Percentiles rank a stretch among this genome's conserved stretches.
Evolutionary conservation across 2,113 vertebrate species (phyloP).

Genomic region (Rhipidura dahli): DNA sequence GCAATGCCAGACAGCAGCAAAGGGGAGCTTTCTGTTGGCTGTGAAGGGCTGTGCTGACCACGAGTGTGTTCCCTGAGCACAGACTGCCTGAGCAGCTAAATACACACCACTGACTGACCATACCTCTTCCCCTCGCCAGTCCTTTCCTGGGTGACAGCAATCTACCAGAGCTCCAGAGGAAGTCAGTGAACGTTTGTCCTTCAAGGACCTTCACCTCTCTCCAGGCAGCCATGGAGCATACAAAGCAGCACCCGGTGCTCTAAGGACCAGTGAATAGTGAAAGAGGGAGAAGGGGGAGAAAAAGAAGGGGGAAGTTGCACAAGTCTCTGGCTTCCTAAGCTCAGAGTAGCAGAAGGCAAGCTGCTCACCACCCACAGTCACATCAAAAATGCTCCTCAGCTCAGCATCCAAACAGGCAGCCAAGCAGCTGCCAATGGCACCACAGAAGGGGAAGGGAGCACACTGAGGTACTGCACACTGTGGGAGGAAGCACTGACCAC

Average conservation of each 20-base stretch:
- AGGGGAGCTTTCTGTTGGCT: not conserved
- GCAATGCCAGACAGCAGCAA: not conserved
- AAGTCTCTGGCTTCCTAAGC: not conserved
- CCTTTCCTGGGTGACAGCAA: not conserved
- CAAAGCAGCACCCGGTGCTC: not conserved
- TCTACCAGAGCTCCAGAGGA: not conserved
- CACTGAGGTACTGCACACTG: rapidly evolving
- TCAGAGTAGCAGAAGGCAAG: not conserved
- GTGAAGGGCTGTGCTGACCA: not conserved
- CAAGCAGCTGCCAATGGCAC: not conserved
- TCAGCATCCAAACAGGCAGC: not conserved
- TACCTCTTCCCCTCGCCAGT: not conserved
- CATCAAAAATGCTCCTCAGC: not conserved
- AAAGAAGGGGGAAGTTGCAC: not conserved
- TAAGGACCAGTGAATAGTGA: not conserved
- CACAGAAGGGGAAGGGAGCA: not conserved
- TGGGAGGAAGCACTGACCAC: not conserved
- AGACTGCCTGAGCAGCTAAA: not conserved
- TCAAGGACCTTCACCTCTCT: not conserved
- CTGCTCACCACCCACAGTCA: not conserved
- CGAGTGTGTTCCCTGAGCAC: not conserved
- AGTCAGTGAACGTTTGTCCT: not conserved
- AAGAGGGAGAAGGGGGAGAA: rapidly evolving
- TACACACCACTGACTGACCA: rapidly evolving
- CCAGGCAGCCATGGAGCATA: rapidly evolving